Base-by-base conservation (phyloP, 2,888 invertebrate genomes). In the Oegoconia quadripuncta region DNA sequence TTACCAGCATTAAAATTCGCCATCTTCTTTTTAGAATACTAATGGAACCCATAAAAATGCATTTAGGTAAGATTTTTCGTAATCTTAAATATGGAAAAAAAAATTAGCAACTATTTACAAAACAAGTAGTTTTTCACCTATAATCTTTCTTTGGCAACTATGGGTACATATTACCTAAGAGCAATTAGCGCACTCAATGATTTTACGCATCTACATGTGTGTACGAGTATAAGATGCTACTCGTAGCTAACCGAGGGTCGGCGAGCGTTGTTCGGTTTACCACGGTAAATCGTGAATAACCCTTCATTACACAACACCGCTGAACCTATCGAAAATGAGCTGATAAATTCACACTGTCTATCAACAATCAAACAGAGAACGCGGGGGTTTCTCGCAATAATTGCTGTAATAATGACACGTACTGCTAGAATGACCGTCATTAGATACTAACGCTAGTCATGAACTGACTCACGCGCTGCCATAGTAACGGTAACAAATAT, bases 341-440 rank as follows among this genome's bases (percentile, higher is more conserved):
- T 55, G 66, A 66, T 64, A 65, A 64, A 62, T 57, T 50, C 52
- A 46, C 42, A 46, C 46, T 45, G 39, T 48, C 46, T 48, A 52
- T 49, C 52, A 52, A 50, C 51, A 59, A 57, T 55, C 52, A 52
- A 39, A 44, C 39, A 12, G 26, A 29, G 34, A 28, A 40, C 32
- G 39, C 42, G 30, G 48, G 47, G 34, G 44, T 41, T 45, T 43
- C 47, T 51, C 41, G 52, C 37, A 45, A 63, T 70, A 65, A 71
- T 74, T 67, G 62, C 55, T 49, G 40, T 60, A 60, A 65, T 68
- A 67, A 68, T 63, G 50, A 62, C 60, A 62, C 63, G 61, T 50
- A 48, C 48, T 36, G 42, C 35, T 43, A 41, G 50, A 63, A 57
- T 53, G 44, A 47, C 47, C 39, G 45, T 38, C 47, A 55, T 57